Conservation (phyloP, 2,797 vertebrate species). For the Melanotaenia parkinsoni region DNA sequence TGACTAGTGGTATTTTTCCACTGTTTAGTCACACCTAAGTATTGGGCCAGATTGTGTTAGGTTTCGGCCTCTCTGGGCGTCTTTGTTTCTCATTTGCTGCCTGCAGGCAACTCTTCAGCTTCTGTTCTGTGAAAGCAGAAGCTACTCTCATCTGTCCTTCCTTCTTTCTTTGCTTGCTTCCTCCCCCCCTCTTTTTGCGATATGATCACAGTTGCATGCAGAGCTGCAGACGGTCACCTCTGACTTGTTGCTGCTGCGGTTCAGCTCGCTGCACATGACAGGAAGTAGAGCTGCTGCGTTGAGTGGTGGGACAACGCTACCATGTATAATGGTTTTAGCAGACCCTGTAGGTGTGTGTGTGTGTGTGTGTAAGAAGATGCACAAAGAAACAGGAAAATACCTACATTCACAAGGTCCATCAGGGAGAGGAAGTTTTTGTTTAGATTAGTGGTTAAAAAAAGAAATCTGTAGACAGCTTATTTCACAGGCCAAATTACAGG, state of each 20-base stretch:
- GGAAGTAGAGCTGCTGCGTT: slow-evolving; percentile 67
- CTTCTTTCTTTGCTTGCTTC: slow-evolving; percentile 3
- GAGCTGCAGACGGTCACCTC: slow-evolving; percentile 32
- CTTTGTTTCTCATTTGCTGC: slow-evolving; percentile 24
- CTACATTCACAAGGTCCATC: not conserved
- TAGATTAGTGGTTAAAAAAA: slow-evolving; percentile 36
- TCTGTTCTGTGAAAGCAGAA: slow-evolving; percentile 61
- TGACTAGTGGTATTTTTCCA: not conserved
- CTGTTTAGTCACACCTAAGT: slow-evolving; percentile 13
- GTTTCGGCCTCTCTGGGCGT: not conserved
- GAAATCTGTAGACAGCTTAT: slow-evolving; percentile 28
- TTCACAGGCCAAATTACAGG: slow-evolving; percentile 45
- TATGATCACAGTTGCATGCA: slow-evolving; percentile 54
- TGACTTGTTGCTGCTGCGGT: slow-evolving; percentile 61
- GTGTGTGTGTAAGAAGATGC: slow-evolving; percentile 1
- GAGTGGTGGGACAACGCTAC: slow-evolving; percentile 28
- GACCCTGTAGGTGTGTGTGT: slow-evolving; percentile 29
- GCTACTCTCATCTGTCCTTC: slow-evolving; percentile 20
- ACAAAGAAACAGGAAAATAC: not conserved
- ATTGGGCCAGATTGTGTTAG: slow-evolving; percentile 11
- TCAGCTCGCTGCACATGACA: slow-evolving; percentile 73
- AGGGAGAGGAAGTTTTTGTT: slow-evolving; percentile 16
- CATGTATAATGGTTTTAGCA: slow-evolving; percentile 59
- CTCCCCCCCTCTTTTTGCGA: slow-evolving; percentile 47
- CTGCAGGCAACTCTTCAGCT: slow-evolving; percentile 26